Percentiles rank a stretch among this genome's conserved stretches.
phyloP scores from a whole-genome alignment of 37 sponge, comb jelly and placozoan genomes.

The Cliona cf. orientalis region DNA sequence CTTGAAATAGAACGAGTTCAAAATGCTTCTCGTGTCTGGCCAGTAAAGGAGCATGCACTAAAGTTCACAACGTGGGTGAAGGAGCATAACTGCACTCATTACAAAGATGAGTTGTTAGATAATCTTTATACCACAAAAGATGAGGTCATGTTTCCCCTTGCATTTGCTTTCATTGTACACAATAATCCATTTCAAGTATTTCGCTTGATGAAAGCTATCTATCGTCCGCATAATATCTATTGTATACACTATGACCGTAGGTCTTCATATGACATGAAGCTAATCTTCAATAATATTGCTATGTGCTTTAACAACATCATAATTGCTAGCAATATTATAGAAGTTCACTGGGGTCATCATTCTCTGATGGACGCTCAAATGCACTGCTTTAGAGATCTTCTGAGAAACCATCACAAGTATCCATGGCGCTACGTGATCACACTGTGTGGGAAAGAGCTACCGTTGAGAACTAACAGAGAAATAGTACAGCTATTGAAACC shows the following conservation, averaged over 20 bases:
- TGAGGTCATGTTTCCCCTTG: constrained; percentile 34
- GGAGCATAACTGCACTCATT: not conserved
- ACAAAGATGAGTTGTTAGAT: not conserved
- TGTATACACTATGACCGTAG: constrained; percentile 45
- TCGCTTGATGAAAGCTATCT: constrained; percentile 20
- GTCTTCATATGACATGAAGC: not conserved
- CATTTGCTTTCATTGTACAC: constrained; percentile 17
- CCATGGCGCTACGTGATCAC: constrained; percentile 63
- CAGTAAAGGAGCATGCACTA: not conserved
- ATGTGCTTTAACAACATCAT: constrained; percentile 27
- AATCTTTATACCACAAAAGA: constrained; percentile 29
- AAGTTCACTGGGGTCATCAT: constrained; percentile 11
- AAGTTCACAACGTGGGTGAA: not conserved
- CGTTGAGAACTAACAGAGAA: constrained; percentile 58
- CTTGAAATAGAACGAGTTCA: constrained; percentile 5
- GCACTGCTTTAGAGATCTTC: constrained; percentile 36
- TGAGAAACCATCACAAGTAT: not conserved
- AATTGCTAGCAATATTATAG: constrained; percentile 2
- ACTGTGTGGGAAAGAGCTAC: constrained; percentile 63
- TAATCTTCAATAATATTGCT: constrained; percentile 16
- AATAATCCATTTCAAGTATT: constrained; percentile 28
- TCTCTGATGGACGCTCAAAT: constrained; percentile 40
- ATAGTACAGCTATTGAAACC: constrained; percentile 34
- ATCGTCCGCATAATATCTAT: constrained; percentile 39
- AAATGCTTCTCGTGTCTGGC: not conserved